phyloP scores from a whole-genome alignment of 2,797 vertebrate species.

The Pempheris klunzingeri region DNA sequence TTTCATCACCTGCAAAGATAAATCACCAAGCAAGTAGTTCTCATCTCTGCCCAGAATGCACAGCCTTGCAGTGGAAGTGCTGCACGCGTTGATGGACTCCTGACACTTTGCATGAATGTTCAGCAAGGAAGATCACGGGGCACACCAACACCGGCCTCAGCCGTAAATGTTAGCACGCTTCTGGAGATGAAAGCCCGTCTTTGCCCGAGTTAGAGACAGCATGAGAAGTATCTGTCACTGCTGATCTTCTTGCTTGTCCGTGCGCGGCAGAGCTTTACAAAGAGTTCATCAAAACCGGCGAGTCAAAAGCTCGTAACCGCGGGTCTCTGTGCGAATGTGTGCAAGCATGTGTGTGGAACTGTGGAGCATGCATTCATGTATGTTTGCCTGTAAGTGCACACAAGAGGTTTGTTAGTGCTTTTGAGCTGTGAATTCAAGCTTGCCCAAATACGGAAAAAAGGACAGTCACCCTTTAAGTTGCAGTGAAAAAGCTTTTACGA shows the following conservation, averaged over 20 bases:
- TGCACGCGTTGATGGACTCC: slow-evolving; percentile 12
- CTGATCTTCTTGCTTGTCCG: slow-evolving; percentile 56
- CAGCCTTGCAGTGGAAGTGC: slow-evolving; percentile 12
- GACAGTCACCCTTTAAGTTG: neutral
- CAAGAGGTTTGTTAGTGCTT: neutral
- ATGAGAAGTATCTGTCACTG: slow-evolving; percentile 48
- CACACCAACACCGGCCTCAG: slow-evolving; percentile 26
- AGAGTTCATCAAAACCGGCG: slow-evolving; percentile 37
- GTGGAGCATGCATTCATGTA: neutral
- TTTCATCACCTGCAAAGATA: slow-evolving; percentile 67
- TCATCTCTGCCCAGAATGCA: slow-evolving; percentile 44
- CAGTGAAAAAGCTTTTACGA: neutral
- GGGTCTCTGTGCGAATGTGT: neutral
- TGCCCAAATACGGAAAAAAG: neutral
- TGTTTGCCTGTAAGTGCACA: slow-evolving; percentile 15
- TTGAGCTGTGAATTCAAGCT: neutral
- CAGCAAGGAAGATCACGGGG: slow-evolving; percentile 37
- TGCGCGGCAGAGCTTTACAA: slow-evolving; percentile 38
- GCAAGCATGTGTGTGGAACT: neutral
- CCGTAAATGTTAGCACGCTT: slow-evolving; percentile 6
- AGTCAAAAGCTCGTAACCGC: slow-evolving; percentile 32
- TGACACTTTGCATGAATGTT: slow-evolving; percentile 32
- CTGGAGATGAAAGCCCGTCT: slow-evolving; percentile 56
- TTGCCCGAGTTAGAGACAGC: neutral
- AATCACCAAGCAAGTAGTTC: slow-evolving; percentile 49